Conservation (phyloP, 2,113 vertebrate genomes). For the Bujurquina vittata region DNA sequence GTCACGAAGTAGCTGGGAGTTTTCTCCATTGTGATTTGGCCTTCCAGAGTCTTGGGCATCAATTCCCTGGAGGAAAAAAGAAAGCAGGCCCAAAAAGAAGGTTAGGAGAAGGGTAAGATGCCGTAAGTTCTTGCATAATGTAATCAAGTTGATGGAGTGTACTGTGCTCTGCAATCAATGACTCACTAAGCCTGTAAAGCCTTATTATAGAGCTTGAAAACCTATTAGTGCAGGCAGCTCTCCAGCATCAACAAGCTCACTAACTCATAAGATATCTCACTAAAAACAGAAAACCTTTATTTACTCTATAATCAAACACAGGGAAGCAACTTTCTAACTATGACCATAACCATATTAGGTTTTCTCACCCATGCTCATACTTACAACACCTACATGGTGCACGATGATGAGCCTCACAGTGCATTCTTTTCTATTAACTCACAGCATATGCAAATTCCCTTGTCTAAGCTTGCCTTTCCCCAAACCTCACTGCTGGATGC, state of each 20-base stretch:
- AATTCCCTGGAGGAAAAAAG: conserved; percentile 82
- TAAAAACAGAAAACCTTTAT: conserved; percentile 49
- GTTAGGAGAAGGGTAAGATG: conserved; percentile 50
- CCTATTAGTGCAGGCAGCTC: conserved; percentile 68
- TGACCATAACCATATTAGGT: conserved; percentile 18
- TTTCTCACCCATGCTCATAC: not conserved
- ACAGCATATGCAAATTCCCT: conserved; percentile 13
- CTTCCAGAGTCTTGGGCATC: conserved; percentile 93
- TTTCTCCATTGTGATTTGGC: conserved; percentile 99
- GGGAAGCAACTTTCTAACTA: conserved; percentile 36
- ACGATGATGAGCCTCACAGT: not conserved
- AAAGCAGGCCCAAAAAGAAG: conserved; percentile 29
- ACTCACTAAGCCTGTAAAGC: conserved; percentile 61
- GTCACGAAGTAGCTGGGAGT: conserved; percentile 96
- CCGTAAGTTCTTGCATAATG: conserved; percentile 62
- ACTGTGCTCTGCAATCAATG: conserved; percentile 65
- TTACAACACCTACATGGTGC: not conserved
- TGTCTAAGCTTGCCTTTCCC: not conserved
- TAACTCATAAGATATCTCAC: conserved; percentile 59
- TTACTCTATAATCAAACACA: conserved; percentile 42
- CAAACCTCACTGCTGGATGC: conserved; percentile 8
- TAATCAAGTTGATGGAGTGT: conserved; percentile 74
- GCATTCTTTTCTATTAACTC: not conserved
- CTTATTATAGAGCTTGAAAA: conserved; percentile 68
- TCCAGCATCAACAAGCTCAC: conserved; percentile 66